Conservation (phyloP, 2,113 vertebrate species). For the Chaetura pelagica region DNA sequence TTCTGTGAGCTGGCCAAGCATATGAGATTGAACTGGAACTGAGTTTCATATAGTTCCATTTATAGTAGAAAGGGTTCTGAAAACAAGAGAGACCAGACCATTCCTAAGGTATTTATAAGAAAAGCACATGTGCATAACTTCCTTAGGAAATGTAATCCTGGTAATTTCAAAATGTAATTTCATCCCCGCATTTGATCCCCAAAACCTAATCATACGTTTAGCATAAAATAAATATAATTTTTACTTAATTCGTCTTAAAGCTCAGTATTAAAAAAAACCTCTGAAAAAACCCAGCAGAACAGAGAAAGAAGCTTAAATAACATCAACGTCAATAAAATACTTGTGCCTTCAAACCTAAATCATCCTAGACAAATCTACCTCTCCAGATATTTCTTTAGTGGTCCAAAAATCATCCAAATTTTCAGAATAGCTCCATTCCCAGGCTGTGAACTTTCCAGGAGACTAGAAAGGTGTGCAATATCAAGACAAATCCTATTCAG, state of each 20-base stretch:
- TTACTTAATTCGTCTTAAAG: neutral
- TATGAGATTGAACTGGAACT: neutral
- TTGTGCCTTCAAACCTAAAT: neutral
- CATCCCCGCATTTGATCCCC: neutral
- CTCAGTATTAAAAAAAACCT: no score
- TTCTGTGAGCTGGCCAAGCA: constrained; percentile 10
- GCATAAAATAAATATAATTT: neutral
- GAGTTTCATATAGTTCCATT: neutral
- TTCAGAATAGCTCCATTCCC: neutral
- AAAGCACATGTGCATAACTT: neutral
- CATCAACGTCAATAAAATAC: neutral
- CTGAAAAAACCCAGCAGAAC: neutral
- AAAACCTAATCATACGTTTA: neutral
- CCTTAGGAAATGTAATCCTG: neutral
- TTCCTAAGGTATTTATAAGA: neutral
- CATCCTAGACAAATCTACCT: neutral
- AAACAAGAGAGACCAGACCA: neutral
- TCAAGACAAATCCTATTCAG: neutral
- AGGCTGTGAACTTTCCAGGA: neutral
- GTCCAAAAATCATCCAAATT: neutral
- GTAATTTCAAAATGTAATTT: neutral
- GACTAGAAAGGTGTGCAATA: neutral
- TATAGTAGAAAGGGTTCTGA: neutral
- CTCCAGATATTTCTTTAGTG: neutral
- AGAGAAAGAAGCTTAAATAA: neutral